Evolutionary conservation across 2,113 vertebrate genomes (phyloP).

Genomic region (Dolichotis patagonum): DNA sequence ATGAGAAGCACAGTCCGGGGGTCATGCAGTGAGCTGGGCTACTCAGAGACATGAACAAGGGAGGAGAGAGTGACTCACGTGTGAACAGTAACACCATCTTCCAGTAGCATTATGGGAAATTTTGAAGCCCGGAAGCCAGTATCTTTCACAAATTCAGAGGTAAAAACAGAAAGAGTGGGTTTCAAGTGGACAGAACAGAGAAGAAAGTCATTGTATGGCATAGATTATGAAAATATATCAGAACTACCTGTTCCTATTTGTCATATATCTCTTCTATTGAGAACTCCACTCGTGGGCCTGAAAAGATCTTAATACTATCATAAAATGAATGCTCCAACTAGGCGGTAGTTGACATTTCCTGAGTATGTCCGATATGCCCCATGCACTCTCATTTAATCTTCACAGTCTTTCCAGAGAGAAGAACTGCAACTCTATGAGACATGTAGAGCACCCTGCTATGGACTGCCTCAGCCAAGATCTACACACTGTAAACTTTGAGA

Average conservation of each 20-base stretch:
- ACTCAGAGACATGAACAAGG: neutral
- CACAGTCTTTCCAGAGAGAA: neutral
- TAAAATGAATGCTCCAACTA: neutral
- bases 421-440: neutral
- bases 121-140: neutral
- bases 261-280: neutral
- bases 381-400: neutral
- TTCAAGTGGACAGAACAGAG: neutral
- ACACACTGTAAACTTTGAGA: neutral
- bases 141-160: neutral
- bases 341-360: neutral
- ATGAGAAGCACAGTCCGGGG: neutral
- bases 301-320: neutral
- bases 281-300: neutral
- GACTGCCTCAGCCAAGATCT: neutral
- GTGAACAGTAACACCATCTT: neutral
- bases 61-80: neutral
- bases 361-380: neutral
- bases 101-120: neutral
- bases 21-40: neutral
- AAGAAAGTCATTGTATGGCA: neutral
- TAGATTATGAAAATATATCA: neutral
- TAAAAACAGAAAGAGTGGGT: neutral
- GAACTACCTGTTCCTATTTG: neutral
- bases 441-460: rapidly evolving